Conservation (phyloP, 2,888 invertebrate genomes). For the Onchidella celtica region DNA sequence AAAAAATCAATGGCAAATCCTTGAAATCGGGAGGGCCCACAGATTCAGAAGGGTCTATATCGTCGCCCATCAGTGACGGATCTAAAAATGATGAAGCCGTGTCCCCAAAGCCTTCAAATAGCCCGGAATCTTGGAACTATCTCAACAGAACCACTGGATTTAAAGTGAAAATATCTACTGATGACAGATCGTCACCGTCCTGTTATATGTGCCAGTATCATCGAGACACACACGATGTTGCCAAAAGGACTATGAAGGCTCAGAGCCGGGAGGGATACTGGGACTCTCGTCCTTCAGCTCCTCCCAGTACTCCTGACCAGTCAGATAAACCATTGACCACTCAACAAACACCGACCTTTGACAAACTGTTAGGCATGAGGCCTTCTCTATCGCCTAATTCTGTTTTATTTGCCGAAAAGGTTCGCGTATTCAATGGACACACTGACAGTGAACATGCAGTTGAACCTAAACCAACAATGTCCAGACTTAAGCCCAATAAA, state of each 20-base stretch:
- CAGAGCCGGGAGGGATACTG: conserved; percentile 14
- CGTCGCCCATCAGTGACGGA: neutral
- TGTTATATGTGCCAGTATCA: neutral
- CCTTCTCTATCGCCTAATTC: neutral
- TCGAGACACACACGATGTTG: neutral
- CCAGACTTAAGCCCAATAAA: neutral
- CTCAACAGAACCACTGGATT: neutral
- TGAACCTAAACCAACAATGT: neutral
- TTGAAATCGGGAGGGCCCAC: neutral
- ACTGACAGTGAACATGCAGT: neutral
- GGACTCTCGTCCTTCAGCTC: conserved; percentile 50
- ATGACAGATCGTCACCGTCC: no score
- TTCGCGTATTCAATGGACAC: neutral
- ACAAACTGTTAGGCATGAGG: conserved; percentile 5
- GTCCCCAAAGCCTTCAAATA: neutral
- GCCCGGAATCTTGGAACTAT: neutral
- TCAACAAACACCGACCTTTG: neutral
- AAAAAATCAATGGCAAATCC: neutral
- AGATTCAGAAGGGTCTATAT: neutral
- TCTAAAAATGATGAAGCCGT: neutral
- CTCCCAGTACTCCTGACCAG: conserved; percentile 56
- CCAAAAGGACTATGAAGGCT: neutral
- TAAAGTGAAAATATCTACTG: neutral
- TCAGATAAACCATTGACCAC: neutral
- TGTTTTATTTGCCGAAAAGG: neutral